Evolutionary conservation across 2,888 invertebrate species (phyloP).

Genomic region (Scaeva pyrastri): DNA sequence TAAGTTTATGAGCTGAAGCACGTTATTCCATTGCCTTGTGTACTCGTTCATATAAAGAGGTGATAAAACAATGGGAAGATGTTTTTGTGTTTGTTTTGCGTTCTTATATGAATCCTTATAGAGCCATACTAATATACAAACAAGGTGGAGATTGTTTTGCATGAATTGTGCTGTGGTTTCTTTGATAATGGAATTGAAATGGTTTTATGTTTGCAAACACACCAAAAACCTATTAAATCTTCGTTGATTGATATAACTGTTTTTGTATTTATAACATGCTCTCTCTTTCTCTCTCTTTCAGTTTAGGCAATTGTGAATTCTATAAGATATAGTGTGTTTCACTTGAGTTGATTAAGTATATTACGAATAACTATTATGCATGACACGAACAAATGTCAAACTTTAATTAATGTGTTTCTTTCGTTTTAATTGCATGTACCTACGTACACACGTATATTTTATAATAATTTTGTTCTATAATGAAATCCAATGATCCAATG

Average conservation of each 20-base stretch:
- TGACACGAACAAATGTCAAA: no score
- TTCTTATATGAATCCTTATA: background rate
- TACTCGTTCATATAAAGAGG: background rate
- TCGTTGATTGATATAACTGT: background rate
- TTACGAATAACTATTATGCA: no score
- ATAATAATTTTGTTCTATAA: no score
- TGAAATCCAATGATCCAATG: no score
- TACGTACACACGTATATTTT: no score
- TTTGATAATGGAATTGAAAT: background rate
- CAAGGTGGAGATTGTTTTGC: background rate
- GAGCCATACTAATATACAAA: background rate
- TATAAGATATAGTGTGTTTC: no score
- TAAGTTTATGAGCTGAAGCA: slow-evolving; percentile 34
- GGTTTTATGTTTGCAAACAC: background rate
- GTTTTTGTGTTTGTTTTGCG: slow-evolving; percentile 1
- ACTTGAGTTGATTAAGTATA: no score
- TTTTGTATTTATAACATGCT: background rate
- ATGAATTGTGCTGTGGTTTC: background rate
- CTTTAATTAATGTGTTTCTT: no score
- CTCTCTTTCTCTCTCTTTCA: no score
- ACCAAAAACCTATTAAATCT: background rate
- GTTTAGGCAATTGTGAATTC: no score
- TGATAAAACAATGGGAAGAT: background rate
- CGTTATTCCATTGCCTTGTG: background rate
- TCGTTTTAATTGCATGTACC: no score